Conservation (phyloP, 2,888 invertebrate genomes). For the Agrochola lota region DNA sequence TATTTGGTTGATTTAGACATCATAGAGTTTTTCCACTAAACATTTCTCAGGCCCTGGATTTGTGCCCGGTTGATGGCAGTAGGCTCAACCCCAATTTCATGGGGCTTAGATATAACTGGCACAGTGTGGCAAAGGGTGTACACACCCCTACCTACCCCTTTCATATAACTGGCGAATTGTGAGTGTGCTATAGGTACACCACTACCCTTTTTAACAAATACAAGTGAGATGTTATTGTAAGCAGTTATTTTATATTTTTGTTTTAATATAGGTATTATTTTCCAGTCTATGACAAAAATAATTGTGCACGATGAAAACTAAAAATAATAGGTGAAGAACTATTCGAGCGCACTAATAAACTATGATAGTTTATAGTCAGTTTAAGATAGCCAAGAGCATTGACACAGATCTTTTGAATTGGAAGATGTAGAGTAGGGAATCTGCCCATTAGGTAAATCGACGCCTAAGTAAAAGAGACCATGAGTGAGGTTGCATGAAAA, state of each 20-base stretch:
- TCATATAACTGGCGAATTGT: too few species aligned
- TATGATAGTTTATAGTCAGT: slow-evolving; percentile 20
- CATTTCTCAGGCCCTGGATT: not conserved
- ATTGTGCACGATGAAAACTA: not conserved
- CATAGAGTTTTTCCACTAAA: not conserved
- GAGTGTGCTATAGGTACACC: too few species aligned
- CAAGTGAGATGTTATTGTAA: not conserved
- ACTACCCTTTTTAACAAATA: not conserved
- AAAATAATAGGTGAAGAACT: not conserved
- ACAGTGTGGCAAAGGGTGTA: not conserved
- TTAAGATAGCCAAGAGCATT: slow-evolving; percentile 7
- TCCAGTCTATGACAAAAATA: not conserved
- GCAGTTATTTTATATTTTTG: not conserved
- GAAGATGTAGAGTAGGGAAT: not conserved
- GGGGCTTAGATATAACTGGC: not conserved
- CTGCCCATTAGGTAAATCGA: too few species aligned
- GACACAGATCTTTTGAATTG: slow-evolving; percentile 15
- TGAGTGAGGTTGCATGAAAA: too few species aligned
- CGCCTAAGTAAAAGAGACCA: too few species aligned
- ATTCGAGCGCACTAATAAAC: slow-evolving; percentile 22
- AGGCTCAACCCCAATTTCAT: not conserved
- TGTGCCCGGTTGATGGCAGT: not conserved
- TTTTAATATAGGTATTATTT: not conserved
- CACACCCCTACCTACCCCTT: not conserved
- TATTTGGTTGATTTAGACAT: not conserved